These are phyloP conservation scores for Cichladusa arquata DNA, from an alignment of 2,113 vertebrate species.

Conservation along the genomic window DNA sequence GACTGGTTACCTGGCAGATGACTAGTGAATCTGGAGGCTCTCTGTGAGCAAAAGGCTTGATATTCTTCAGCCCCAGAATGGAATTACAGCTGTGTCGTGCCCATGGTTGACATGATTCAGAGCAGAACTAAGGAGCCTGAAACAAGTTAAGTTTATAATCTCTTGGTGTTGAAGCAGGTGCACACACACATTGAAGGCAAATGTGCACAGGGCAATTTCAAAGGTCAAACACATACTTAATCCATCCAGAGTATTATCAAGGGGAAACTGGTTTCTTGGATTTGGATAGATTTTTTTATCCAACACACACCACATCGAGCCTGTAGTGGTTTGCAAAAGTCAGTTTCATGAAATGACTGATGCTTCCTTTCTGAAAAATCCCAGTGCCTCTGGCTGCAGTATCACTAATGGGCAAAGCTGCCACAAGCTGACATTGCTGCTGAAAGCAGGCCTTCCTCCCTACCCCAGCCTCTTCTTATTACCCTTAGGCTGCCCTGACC, in stretches of 20 bases:
- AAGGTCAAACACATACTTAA: background rate
- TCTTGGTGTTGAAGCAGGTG: background rate
- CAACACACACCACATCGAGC: background rate
- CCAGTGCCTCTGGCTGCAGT: background rate
- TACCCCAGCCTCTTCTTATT: background rate
- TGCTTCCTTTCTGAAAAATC: background rate
- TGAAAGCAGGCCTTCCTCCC: background rate
- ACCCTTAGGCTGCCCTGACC: background rate
- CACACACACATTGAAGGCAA: background rate
- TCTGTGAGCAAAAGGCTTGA: background rate
- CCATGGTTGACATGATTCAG: background rate
- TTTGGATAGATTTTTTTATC: background rate
- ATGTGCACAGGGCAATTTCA: background rate
- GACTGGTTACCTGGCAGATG: background rate
- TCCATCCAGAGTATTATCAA: background rate
- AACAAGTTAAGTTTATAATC: background rate
- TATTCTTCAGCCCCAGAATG: background rate
- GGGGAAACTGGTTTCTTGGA: background rate
- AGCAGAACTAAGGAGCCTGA: background rate
- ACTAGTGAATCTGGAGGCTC: background rate
- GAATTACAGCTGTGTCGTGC: background rate
- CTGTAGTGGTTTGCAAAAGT: background rate
- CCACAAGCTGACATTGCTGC: background rate
- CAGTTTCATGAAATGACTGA: background rate
- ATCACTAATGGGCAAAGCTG: background rate